A percentile compares a stretch with the other conserved stretches of the same genome.
Evolutionary conservation across 2,888 invertebrate species (phyloP).

Genomic region (Cistogaster globosa): DNA sequence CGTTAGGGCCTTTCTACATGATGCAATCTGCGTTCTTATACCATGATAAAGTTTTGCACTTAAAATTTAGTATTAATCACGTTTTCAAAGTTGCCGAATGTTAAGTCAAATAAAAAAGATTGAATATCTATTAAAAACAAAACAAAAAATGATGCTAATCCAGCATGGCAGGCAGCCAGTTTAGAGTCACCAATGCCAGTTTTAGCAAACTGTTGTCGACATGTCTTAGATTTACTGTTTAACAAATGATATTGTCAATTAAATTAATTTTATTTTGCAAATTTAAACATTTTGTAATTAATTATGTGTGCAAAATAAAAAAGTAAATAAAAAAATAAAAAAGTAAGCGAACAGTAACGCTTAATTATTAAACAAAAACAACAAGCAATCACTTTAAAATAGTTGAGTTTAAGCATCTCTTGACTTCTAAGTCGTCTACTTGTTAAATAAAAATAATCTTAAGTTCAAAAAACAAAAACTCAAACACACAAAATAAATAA

Average conservation of each 20-base stretch:
- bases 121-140: background rate
- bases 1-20: too few relatives aligned
- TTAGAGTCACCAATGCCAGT: conserved; percentile 11
- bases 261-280: conserved; percentile 60
- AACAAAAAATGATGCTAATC: conserved; percentile 24
- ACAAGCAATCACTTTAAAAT: conserved; percentile 32
- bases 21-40: too few relatives aligned
- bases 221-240: conserved; percentile 47
- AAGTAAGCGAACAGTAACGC: conserved; percentile 10
- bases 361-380: conserved; percentile 33
- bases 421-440: conserved; percentile 38
- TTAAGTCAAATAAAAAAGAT: background rate
- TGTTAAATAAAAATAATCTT: conserved; percentile 10
- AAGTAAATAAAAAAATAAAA: conserved; percentile 15
- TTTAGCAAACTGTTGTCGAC: conserved; percentile 16
- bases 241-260: conserved; percentile 67
- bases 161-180: background rate
- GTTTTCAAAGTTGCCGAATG: background rate
- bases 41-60: too few relatives aligned
- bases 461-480: background rate
- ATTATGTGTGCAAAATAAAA: conserved; percentile 51
- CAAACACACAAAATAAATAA: conserved; percentile 36
- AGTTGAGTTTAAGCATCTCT: conserved; percentile 62
- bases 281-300: conserved; percentile 65
- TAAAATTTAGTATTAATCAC: background rate